A percentile compares a stretch with the other conserved stretches of the same genome.
Conservation (phyloP, 2,888 invertebrate genomes). For the Chouioia cunea region DNA sequence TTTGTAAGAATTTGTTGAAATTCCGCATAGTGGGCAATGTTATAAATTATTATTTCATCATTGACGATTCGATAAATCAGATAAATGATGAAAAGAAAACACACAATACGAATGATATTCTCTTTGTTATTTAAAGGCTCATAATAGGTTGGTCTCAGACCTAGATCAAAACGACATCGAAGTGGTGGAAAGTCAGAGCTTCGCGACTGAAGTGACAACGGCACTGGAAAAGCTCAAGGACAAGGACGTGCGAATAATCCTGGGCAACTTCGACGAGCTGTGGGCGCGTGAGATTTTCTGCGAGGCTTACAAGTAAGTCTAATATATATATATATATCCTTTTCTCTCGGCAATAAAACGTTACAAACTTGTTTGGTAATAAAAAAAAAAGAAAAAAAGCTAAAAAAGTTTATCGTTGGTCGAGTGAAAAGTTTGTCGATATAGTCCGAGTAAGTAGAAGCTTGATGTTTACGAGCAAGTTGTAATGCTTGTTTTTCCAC, state of each 20-base stretch:
- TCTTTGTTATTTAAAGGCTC: slow-evolving; percentile 73
- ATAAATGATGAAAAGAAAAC: no score
- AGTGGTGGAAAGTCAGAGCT: slow-evolving; percentile 90
- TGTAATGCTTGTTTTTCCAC: background rate
- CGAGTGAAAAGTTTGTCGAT: slow-evolving; percentile 38
- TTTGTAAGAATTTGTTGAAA: no score
- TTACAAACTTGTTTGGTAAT: background rate
- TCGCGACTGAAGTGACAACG: slow-evolving; percentile 87
- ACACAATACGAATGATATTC: no score
- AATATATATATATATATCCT: slow-evolving; percentile 31
- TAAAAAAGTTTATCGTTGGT: slow-evolving; percentile 7
- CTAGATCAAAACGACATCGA: slow-evolving; percentile 85
- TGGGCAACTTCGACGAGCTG: slow-evolving; percentile 95
- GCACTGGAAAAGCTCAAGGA: slow-evolving; percentile 86
- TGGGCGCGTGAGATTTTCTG: slow-evolving; percentile 93
- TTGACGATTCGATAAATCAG: no score
- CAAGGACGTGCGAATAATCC: slow-evolving; percentile 93
- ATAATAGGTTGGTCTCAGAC: slow-evolving; percentile 89
- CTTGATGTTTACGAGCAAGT: slow-evolving; percentile 13
- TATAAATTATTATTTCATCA: no score
- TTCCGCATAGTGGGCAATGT: no score
- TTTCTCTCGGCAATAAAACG: slow-evolving; percentile 8
- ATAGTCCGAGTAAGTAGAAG: background rate
- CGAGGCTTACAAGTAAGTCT: slow-evolving; percentile 80
- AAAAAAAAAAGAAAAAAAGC: background rate